Evolutionary conservation across 92 coral and sea anemone species (phyloP), one percentile per base, ranked within the genome.

Genomic region (Paragorgia papillata): DNA sequence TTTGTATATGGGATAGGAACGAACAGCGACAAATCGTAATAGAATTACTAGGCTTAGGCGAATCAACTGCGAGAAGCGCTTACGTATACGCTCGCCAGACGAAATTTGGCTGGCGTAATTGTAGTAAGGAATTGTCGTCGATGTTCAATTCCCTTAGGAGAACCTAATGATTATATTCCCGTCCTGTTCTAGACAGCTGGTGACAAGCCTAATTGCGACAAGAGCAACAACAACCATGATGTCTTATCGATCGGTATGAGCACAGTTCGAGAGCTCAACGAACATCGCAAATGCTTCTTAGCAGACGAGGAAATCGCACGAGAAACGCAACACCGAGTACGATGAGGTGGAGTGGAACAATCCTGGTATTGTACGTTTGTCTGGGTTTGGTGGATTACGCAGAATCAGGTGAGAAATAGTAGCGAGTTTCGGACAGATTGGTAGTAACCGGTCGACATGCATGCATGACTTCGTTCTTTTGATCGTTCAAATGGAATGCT

Each of bases 401-500:
- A 7, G 53, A 46, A 15, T 15, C 53, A 46, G 53, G 53, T 46
- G 53, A 7, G 53, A 46, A n/a, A n/a, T n/a, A 7, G 53, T 46
- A 7, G n/a, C 53, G n/a, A 37, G 2, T 46, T 46, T 46, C 43
- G 10, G 10, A 37, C 43, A 15, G 15, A 2, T 46, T 46, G 53
- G 12, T 12, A 12, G 12, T 37, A 37, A 12, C 43, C 43, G 5
- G 12, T 15, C 15, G 53, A 46, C 15, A 46, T 15, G 53, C 15
- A 46, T 15, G 53, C 53, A 7, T 68, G 59, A 57, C 10, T 22
- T 27, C 5, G 27, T 44, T 35, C 30, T 58, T 48, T 68, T 44
- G 40, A 68, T 37, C 50, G 6, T 20, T 22, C 8, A 12, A 68
- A 49, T 24, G 75, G 75, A 68, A 68, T 68, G 75, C 59, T 37